Base-by-base conservation (phyloP, 30 jellyfish, hydroid and myxozoan genomes). In the Turritopsis rubra region DNA sequence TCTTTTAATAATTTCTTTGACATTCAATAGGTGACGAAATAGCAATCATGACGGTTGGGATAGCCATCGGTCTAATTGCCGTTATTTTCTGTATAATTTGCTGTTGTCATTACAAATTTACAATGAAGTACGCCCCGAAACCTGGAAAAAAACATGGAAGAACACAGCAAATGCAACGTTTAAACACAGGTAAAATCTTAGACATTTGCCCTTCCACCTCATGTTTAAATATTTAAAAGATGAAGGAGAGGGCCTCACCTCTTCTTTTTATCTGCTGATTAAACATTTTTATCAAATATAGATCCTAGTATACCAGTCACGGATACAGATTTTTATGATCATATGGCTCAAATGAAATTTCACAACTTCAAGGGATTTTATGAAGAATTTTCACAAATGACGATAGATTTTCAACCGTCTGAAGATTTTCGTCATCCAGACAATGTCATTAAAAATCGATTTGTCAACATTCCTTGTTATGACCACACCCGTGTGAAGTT, bases 251-350 rank as follows among this genome's bases (percentile, higher is more conserved):
- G n/a, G 72, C n/a, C 72, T 54, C 72, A 54, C 72, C 72, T 54
- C 72, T 54, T 16, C 19, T n/a, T n/a, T n/a, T 54, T 54, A n/a
- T n/a, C n/a, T n/a, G n/a, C n/a, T n/a, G n/a, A 41, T 41, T 3
- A 41, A 41, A 41, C 5, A 13, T 3, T 13, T 3, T 13, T 41
- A 41, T 41, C 0, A 18, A 25, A 66, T 73, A 1, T 81, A 91
- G 97, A 86, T 73, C 91, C 92, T 76, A 75, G 88, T 41, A 31
- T 91, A 76, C 97, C 97, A 18, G 85, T 91, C 60, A 72, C 93
- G 23, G 86, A 85, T 29, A 84, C 88, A 22, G 84, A 86, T 53
- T 83, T 91, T 85, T 84, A 52, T 52, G 95, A 91, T 70, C 97
- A 91, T 72, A 88, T 91, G 60, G 84, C 97, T 22, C 83, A 82